Evolutionary conservation across 2,113 vertebrate genomes (phyloP), one percentile per base, ranked within the genome.

Genomic region (Chaetodon auriga): DNA sequence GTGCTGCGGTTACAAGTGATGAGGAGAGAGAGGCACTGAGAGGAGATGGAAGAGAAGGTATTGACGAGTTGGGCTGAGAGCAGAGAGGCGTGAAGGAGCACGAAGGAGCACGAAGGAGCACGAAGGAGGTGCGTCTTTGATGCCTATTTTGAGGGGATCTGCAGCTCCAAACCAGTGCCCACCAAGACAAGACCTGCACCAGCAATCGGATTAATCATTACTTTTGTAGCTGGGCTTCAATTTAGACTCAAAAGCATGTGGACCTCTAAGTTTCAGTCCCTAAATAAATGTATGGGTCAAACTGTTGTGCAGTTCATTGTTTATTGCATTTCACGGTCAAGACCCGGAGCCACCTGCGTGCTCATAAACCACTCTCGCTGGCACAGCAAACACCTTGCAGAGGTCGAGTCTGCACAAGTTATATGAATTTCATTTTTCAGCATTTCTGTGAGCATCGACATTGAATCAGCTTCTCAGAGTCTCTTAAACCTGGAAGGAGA

Each of bases 1-100:
- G 57, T 23, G 68, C 49, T 64, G 73, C 30, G 54, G 69, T 63
- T 83, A 55, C 48, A 72, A 72, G 71, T 38, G 60, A 75, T 55
- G 54, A 72, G 68, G 48, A 35, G 11, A 54, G 43, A 57, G 70
- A 23, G 23, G 35, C 48, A 1, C 68, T 8, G 30, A 46, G 15
- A 45, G 54, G 18, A 69, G 23, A 1, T 25, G 70, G 60, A 30
- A 68, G n/a, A 71, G 51, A 65, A 53, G 30, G 38, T 73, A 75
- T 74, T 41, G 81, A 78, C 13, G 19, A 53, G 41, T 9, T 45
- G 16, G 25, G 65, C 1, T 61, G 41, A 51, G 72, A 48, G 51
- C 49, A 60, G 63, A 12, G n/a, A 81, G 53, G 41, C 65, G 63
- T 43, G 54, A 68, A 11, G 60, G 53, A 53, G 63, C 18, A 30